Percentiles rank a stretch among this genome's conserved stretches.
These are phyloP conservation scores for Zosterops hypoxanthus DNA, from an alignment of 2,113 vertebrate genomes.

Conservation along the genomic window DNA sequence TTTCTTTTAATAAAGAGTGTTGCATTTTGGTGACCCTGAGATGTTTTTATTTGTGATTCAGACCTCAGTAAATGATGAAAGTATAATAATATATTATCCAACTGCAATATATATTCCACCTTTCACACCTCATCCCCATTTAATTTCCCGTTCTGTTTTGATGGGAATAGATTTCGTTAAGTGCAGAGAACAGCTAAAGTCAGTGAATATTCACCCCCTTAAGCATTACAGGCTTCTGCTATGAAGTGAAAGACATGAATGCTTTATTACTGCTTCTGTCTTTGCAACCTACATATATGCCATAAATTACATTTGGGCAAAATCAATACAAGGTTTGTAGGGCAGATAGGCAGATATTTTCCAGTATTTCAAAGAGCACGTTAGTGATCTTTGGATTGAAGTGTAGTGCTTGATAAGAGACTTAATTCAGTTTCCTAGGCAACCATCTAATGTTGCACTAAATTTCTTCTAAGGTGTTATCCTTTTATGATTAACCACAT, in stretches of 20 bases:
- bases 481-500: not conserved
- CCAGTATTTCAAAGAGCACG: not conserved
- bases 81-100: not conserved
- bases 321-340: not conserved
- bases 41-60: not conserved
- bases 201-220: not conserved
- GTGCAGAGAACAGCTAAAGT: not conserved
- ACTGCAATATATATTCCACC: not conserved
- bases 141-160: not conserved
- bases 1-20: not conserved
- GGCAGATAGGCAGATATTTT: not conserved
- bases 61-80: not conserved
- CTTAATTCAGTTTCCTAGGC: constrained; percentile 34
- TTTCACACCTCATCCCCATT: not conserved
- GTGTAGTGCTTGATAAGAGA: not conserved
- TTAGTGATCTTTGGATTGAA: not conserved
- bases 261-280: not conserved
- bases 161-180: not conserved
- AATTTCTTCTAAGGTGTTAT: not conserved
- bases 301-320: not conserved
- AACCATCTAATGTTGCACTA: not conserved
- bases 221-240: not conserved
- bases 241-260: not conserved
- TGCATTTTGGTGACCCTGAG: not conserved
- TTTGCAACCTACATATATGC: not conserved